phyloP scores from a whole-genome alignment of 2,888 invertebrate species.

The Parthenolecanium corni region DNA sequence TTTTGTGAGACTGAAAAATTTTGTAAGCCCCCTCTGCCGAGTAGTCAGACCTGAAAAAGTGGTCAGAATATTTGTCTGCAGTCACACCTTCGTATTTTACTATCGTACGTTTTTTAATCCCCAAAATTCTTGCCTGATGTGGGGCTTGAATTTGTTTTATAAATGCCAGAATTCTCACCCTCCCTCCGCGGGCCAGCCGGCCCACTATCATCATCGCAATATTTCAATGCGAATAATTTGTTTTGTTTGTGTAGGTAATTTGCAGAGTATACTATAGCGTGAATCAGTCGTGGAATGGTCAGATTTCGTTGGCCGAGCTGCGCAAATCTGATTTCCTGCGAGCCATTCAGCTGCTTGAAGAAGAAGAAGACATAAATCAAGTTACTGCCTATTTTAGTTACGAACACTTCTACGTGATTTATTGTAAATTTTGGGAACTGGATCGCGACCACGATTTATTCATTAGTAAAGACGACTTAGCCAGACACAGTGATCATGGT shows the following conservation, averaged over 20 bases:
- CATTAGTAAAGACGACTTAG: conserved; percentile 86
- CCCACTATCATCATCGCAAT: neutral
- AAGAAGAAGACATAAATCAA: conserved; percentile 95
- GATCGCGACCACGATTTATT: conserved; percentile 96
- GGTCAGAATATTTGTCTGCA: no score
- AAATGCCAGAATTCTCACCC: neutral
- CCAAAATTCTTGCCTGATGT: no score
- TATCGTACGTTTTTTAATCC: no score
- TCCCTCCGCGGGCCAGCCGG: neutral
- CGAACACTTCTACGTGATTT: conserved; percentile 99
- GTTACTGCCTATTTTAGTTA: conserved; percentile 69
- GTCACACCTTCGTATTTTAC: no score
- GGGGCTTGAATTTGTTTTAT: no score
- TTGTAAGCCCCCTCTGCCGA: no score
- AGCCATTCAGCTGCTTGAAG: conserved; percentile 67
- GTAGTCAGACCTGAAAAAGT: no score
- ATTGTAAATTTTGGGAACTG: conserved; percentile 99
- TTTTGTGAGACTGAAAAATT: no score
- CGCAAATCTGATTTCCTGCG: conserved; percentile 76
- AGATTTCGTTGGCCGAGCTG: conserved; percentile 76
- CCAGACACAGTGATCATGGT: conserved; percentile 93
- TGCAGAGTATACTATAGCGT: conserved; percentile 95
- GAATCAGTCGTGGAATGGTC: conserved; percentile 93
- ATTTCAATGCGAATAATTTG: neutral
- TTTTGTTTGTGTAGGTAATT: conserved; percentile 62